Conservation (phyloP, 2,888 invertebrate genomes). For the Taphrorychus bicolor region DNA sequence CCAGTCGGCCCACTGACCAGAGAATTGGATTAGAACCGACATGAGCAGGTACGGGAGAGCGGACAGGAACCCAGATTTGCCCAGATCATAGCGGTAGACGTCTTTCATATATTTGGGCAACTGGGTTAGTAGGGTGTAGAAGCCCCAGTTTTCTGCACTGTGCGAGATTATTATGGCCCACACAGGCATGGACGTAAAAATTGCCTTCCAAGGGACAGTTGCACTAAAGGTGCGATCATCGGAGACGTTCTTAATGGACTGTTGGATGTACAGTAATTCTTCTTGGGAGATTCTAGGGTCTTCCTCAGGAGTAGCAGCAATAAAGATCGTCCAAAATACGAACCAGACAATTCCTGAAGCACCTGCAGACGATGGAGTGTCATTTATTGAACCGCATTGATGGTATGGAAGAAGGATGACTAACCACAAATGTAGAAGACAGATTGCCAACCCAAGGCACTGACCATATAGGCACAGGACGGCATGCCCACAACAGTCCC, state of each 20-base stretch:
- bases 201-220: conserved; percentile 78
- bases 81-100: conserved; percentile 73
- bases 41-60: conserved; percentile 89
- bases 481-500: conserved; percentile 87
- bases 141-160: conserved; percentile 75
- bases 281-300: conserved; percentile 75
- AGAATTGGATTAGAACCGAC: conserved; percentile 79
- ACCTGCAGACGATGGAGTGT: too few species aligned
- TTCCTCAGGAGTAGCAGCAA: conserved; percentile 76
- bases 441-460: conserved; percentile 77
- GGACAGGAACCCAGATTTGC: conserved; percentile 82
- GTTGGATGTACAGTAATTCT: conserved; percentile 77
- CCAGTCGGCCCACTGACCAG: conserved; percentile 85
- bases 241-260: conserved; percentile 58
- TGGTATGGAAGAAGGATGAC: too few species aligned
- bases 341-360: conserved; percentile 76
- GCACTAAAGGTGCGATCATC: conserved; percentile 58
- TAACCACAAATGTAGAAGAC: conserved; percentile 76
- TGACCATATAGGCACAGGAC: conserved; percentile 74
- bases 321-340: conserved; percentile 71
- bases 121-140: conserved; percentile 71
- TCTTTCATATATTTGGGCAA: conserved; percentile 61
- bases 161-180: conserved; percentile 65
- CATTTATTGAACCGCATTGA: too few species aligned
- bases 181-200: conserved; percentile 78